Evolutionary conservation across 35 echinoderm and acorn worm genomes (phyloP).

Genomic region (Ophiothrix spiculata): DNA sequence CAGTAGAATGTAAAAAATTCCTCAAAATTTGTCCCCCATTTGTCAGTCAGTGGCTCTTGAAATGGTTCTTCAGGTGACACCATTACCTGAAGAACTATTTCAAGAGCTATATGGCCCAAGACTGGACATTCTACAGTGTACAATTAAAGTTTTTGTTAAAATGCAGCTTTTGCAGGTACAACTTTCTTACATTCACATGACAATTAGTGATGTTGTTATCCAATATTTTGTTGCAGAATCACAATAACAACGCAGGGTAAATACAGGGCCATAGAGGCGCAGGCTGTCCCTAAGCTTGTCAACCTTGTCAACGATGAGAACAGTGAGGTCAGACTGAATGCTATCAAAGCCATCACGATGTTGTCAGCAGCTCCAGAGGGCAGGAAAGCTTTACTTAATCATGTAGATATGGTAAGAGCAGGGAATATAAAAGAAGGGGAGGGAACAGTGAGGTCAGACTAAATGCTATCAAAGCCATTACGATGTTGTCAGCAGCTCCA

Average conservation of each 20-base stretch:
- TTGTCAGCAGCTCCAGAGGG: constrained; percentile 88
- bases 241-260: constrained; percentile 95
- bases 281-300: constrained; percentile 76
- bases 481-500: constrained; percentile 87
- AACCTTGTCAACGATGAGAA: constrained; percentile 70
- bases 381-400: constrained; percentile 60
- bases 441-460: constrained; percentile 87
- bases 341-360: constrained; percentile 96
- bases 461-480: constrained; percentile 96
- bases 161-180: too few relatives aligned
- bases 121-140: too few relatives aligned
- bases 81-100: too few relatives aligned
- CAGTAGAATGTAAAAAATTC: too few relatives aligned
- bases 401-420: constrained; percentile 74
- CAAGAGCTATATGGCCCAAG: too few relatives aligned
- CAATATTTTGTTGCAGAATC: too few relatives aligned
- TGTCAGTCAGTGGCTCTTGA: too few relatives aligned
- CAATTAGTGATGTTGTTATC: too few relatives aligned
- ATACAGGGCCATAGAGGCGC: constrained; percentile 68
- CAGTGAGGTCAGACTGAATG: constrained; percentile 90
- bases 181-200: too few relatives aligned
- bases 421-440: background rate
- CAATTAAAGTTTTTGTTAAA: too few relatives aligned
- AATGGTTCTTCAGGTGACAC: too few relatives aligned
- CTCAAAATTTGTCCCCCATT: too few relatives aligned